These are phyloP conservation scores for Eristalis pertinax DNA, from an alignment of 2,888 invertebrate species.

Conservation along the genomic window DNA sequence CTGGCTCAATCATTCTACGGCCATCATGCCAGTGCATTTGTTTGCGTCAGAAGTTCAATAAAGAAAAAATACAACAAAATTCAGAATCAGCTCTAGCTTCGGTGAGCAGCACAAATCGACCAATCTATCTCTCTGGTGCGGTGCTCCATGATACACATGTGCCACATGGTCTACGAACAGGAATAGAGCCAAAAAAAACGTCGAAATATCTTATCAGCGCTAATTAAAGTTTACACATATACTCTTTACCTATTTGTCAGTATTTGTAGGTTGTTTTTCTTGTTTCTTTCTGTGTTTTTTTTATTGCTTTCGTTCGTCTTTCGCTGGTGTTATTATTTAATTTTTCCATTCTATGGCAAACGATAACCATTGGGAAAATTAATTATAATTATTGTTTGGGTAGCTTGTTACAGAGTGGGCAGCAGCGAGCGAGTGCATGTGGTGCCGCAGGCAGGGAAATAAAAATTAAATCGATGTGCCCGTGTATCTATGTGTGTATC, in stretches of 20 bases:
- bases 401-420: constrained; percentile 43
- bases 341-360: constrained; percentile 50
- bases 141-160: constrained; percentile 23
- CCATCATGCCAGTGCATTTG: constrained; percentile 22
- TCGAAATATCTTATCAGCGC: constrained; percentile 60
- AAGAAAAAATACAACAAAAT: constrained; percentile 9
- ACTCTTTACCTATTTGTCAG: constrained; percentile 50
- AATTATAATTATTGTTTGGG: constrained; percentile 66
- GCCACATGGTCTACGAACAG: constrained; percentile 39
- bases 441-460: constrained; percentile 11
- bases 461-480: constrained; percentile 4
- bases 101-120: constrained; percentile 7
- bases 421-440: neutral
- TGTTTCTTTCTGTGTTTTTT: constrained; percentile 20
- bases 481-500: neutral
- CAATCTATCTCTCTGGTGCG: constrained; percentile 20
- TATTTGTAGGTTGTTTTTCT: constrained; percentile 50
- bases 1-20: neutral
- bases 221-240: constrained; percentile 63
- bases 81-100: constrained; percentile 31
- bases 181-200: constrained; percentile 33
- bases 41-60: constrained; percentile 56
- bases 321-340: constrained; percentile 51
- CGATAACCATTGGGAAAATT: constrained; percentile 59
- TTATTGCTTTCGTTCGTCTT: constrained; percentile 26